Percentiles rank a stretch among this genome's conserved stretches.
phyloP scores from a whole-genome alignment of 2,888 invertebrate species.

The Lasioglossum marginatum region DNA sequence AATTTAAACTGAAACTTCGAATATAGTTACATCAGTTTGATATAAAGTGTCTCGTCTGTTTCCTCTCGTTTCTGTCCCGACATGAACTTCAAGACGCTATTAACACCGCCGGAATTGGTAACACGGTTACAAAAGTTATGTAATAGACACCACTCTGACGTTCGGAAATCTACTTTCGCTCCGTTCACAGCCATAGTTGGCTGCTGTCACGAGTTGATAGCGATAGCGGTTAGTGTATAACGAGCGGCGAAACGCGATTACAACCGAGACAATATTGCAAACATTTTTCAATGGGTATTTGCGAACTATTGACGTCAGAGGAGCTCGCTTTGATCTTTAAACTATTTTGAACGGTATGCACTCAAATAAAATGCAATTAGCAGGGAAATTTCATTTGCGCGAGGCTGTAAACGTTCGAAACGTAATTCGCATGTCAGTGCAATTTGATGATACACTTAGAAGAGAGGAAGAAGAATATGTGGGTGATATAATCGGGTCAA shows the following conservation, averaged over 20 bases:
- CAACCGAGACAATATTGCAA: not conserved
- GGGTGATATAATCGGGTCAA: not conserved
- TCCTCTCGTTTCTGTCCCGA: not conserved
- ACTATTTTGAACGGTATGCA: not conserved
- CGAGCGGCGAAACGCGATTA: not conserved
- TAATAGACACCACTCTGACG: not conserved
- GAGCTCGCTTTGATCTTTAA: not conserved
- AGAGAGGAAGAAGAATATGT: not conserved
- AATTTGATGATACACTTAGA: not conserved
- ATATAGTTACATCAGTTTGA: not conserved
- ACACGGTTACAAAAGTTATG: not conserved
- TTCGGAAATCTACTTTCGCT: not conserved
- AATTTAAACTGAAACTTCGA: too few species aligned
- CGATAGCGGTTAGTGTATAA: not conserved
- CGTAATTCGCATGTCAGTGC: not conserved
- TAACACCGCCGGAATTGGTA: not conserved
- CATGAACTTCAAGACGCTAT: not conserved
- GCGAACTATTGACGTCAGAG: not conserved
- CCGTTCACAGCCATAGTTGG: not conserved
- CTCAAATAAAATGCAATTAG: not conserved
- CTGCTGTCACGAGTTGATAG: not conserved
- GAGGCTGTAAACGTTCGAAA: not conserved
- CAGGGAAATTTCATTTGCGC: not conserved
- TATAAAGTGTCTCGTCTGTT: not conserved
- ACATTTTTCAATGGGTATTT: not conserved